These are phyloP conservation scores for Psococerastis gibbosa DNA, from an alignment of 2,888 invertebrate species.

Conservation along the genomic window DNA sequence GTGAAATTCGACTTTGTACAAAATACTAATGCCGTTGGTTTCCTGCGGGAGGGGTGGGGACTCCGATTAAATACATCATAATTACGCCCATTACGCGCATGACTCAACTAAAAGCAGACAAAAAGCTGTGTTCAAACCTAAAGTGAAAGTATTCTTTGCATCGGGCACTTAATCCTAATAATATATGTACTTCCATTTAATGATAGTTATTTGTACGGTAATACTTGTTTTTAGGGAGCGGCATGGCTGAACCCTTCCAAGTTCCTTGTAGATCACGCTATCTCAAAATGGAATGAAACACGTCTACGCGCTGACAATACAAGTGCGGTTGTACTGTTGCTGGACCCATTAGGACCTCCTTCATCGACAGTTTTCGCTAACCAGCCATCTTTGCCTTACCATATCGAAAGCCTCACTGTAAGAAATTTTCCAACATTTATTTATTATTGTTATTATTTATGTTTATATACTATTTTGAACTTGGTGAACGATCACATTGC, in stretches of 20 bases:
- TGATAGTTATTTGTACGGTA: not conserved
- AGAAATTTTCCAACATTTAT: not conserved
- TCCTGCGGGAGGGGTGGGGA: too few species aligned
- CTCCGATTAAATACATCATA: too few species aligned
- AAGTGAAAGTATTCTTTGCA: too few species aligned
- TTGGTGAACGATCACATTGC: not conserved
- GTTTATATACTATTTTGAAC: not conserved
- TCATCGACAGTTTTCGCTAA: not conserved
- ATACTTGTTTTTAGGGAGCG: constrained; percentile 16
- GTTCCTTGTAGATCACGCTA: constrained; percentile 62
- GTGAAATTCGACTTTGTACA: too few species aligned
- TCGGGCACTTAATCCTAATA: not conserved
- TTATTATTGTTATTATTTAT: not conserved
- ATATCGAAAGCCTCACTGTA: constrained; percentile 7
- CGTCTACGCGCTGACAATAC: constrained; percentile 91
- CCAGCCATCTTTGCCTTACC: not conserved
- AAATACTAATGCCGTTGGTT: too few species aligned
- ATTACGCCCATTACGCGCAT: too few species aligned
- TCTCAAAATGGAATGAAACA: constrained; percentile 66
- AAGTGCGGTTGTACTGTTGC: constrained; percentile 78
- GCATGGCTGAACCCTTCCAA: constrained; percentile 83
- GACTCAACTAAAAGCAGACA: too few species aligned
- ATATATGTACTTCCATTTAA: constrained; percentile 3
- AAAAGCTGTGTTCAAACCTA: constrained; percentile 11
- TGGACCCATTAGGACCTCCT: constrained; percentile 75